Conservation (phyloP, 2,888 invertebrate species). For the Trichopria drosophilae region DNA sequence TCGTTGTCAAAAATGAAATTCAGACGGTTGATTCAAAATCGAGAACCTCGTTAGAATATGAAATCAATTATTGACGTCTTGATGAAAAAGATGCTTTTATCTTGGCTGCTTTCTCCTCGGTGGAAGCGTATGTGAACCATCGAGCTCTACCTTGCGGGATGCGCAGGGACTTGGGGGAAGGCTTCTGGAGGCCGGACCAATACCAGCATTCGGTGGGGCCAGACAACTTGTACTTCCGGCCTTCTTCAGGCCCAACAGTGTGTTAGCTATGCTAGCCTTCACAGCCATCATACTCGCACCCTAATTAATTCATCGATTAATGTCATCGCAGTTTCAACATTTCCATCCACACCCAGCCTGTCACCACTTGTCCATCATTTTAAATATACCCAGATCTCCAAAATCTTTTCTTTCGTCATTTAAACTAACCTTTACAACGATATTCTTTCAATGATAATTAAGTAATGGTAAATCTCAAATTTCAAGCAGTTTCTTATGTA, state of each 20-base stretch:
- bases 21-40: too few relatives aligned
- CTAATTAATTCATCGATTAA: constrained; percentile 54
- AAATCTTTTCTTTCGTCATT: too few relatives aligned
- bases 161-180: constrained; percentile 59
- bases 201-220: constrained; percentile 64
- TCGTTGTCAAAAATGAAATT: too few relatives aligned
- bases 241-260: constrained; percentile 65
- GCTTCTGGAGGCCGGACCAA: constrained; percentile 55
- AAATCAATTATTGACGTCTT: too few relatives aligned
- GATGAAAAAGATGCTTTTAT: too few relatives aligned
- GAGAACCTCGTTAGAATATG: too few relatives aligned
- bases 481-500: too few relatives aligned
- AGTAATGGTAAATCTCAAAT: too few relatives aligned
- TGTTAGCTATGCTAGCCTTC: constrained; percentile 59
- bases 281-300: constrained; percentile 57
- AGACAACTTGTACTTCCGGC: constrained; percentile 73
- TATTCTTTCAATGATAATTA: too few relatives aligned
- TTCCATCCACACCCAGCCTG: constrained; percentile 4
- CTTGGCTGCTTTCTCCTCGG: constrained; percentile 38
- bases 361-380: too few relatives aligned
- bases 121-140: constrained; percentile 37
- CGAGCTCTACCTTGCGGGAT: constrained; percentile 60
- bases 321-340: constrained; percentile 36
- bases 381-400: too few relatives aligned
- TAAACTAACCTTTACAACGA: too few relatives aligned